Base-by-base conservation (phyloP, 2,113 vertebrate species). In the Lasiurus cinereus region DNA sequence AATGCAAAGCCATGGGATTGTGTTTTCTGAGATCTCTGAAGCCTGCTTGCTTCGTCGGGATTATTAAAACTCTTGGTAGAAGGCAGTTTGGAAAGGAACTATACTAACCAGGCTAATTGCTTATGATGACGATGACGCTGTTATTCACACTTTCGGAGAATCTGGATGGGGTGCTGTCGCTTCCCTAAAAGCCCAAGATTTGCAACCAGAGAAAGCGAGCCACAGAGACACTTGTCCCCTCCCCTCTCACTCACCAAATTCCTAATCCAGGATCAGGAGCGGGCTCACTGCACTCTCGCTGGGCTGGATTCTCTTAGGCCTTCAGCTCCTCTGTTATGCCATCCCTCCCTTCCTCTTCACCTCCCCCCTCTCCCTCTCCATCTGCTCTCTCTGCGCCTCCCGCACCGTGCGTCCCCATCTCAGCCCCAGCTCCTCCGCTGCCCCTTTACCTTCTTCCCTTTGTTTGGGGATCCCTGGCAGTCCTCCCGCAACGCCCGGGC, bases 81-180 rank as follows among this genome's bases (percentile, higher is more conserved):
- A 74, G 10, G 21, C 50, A 78, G 27, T 90, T 74, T 82, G 24
- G 83, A 95, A 72, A 69, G 46, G 4, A 93, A 92, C 67, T 77
- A 52, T 46, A 74, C 50, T 67, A 69, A 43, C 19, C 16, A 36
- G 39, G 50, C 48, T 52, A 62, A 72, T 36, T 83, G 66, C 31
- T 85, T 66, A 66, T n/a, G 22, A 54, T 48, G 19, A 66, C 29
- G 24, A 11, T 5, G 39, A 39, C 39, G 1, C 13, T 50, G 8
- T 43, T 80, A 77, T 83, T 77, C 50, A 64, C 0, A 27, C 31
- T 54, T 89, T 29, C 22, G 21, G 39, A 95, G 84, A 92, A 92
- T 67, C 59, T 69, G 31, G 50, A 48, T 46, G 36, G 12, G 16
- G 6, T 84, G 24, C 22, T n/a, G 10, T 56, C 78, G 52, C 36